Evolutionary conservation across 2,113 vertebrate genomes (phyloP).

Genomic region (Neofelis nebulosa): DNA sequence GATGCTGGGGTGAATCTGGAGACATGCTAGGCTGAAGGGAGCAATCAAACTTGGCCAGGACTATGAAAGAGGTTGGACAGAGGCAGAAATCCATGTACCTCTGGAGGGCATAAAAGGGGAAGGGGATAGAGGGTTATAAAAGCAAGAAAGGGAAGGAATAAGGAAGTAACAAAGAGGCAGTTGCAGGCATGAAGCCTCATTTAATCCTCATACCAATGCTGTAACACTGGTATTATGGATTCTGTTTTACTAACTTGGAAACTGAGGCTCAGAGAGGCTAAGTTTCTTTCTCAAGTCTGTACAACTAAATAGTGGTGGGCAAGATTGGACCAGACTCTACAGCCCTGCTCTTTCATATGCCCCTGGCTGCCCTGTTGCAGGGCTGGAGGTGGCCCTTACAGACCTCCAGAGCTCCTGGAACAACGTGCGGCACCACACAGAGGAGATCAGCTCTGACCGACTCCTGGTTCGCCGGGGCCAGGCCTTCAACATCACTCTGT

Average conservation of each 20-base stretch:
- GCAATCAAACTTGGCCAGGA: neutral
- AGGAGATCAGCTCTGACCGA: slow-evolving; percentile 81
- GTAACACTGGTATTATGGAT: neutral
- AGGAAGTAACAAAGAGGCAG: neutral
- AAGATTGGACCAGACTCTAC: neutral
- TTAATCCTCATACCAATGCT: neutral
- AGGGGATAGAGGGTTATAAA: neutral
- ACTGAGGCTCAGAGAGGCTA: neutral
- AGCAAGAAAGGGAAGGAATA: neutral
- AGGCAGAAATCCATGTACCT: neutral
- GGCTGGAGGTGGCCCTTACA: slow-evolving; percentile 74
- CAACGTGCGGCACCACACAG: slow-evolving; percentile 86
- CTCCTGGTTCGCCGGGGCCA: slow-evolving; percentile 90
- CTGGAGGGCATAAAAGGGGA: neutral
- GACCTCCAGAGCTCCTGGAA: slow-evolving; percentile 84
- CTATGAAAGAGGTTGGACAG: neutral
- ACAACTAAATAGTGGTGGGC: neutral
- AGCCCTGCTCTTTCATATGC: neutral
- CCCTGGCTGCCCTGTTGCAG: slow-evolving; percentile 57
- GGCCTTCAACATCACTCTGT: slow-evolving; percentile 85
- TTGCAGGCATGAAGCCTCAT: neutral
- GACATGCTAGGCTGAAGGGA: neutral
- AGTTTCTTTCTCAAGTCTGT: slow-evolving; percentile 8
- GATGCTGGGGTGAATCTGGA: neutral
- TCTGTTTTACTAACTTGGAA: neutral